A percentile compares a stretch with the other conserved stretches of the same genome.
These are phyloP conservation scores for Labroides dimidiatus DNA, from an alignment of 2,797 vertebrate species.

Conservation along the genomic window DNA sequence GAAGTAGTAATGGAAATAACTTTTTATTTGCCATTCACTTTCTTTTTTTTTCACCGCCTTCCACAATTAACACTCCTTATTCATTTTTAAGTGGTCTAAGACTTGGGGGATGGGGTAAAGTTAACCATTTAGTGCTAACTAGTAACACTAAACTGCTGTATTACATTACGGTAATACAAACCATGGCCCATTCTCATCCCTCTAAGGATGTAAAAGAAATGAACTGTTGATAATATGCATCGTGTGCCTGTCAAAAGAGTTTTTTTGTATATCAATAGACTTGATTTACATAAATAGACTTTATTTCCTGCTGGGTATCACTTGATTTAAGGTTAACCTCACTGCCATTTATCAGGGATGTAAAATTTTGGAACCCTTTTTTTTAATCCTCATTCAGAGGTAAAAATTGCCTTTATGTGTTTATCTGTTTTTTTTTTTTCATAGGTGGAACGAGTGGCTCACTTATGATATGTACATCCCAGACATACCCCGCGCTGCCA, in stretches of 20 bases:
- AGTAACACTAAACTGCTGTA: constrained; percentile 61
- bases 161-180: constrained; percentile 46
- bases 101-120: constrained; percentile 12
- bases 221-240: too few relatives aligned
- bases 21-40: not conserved
- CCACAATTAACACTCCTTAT: constrained; percentile 19
- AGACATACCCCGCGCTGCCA: constrained; percentile 94
- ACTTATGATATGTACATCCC: constrained; percentile 96
- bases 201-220: too few relatives aligned
- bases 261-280: too few relatives aligned
- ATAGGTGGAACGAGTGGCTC: constrained; percentile 97
- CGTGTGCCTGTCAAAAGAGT: too few relatives aligned
- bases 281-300: too few relatives aligned
- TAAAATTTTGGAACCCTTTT: too few relatives aligned
- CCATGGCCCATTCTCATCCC: not conserved
- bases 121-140: constrained; percentile 44
- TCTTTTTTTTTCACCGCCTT: not conserved
- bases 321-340: too few relatives aligned
- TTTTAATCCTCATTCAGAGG: not conserved
- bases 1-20: too few relatives aligned
- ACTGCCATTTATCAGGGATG: too few relatives aligned
- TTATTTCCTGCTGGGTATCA: too few relatives aligned
- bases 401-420: not conserved
- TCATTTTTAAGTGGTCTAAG: constrained; percentile 21
- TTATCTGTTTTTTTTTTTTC: not conserved